Percentiles rank a stretch among this genome's conserved stretches.
phyloP scores from a whole-genome alignment of 2,113 vertebrate genomes.

The Microcebus murinus region DNA sequence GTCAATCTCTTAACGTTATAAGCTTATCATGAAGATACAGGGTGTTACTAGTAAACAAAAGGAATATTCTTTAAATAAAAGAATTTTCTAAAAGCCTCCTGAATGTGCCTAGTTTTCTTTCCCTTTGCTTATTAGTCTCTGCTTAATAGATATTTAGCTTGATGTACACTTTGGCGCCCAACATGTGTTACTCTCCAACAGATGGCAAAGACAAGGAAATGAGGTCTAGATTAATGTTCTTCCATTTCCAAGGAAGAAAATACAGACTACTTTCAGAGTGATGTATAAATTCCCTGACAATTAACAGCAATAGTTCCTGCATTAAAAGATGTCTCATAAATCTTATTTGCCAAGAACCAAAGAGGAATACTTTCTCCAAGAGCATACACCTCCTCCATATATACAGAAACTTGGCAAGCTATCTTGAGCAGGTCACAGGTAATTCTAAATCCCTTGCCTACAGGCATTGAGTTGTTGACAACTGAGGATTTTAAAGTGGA shows the following conservation, averaged over 20 bases:
- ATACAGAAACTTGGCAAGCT: neutral
- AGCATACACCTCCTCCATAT: neutral
- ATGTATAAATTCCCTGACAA: neutral
- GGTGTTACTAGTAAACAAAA: slow-evolving; percentile 11
- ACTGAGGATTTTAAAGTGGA: slow-evolving; percentile 9
- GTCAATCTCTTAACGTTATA: neutral
- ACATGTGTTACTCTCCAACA: neutral
- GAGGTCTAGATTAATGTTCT: neutral
- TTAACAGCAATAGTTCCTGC: neutral
- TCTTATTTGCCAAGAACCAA: neutral
- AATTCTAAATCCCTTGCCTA: neutral
- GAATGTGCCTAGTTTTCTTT: neutral
- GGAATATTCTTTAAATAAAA: neutral
- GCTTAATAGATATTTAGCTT: neutral
- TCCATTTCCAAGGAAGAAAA: neutral
- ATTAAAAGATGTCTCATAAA: neutral
- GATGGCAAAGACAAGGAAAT: neutral
- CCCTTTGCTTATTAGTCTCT: neutral
- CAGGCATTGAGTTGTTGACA: neutral
- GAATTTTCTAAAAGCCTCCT: neutral
- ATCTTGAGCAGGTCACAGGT: neutral
- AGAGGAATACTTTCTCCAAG: neutral
- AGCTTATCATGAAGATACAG: neutral
- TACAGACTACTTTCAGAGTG: neutral
- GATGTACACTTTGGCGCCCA: neutral